phyloP scores from a whole-genome alignment of 2,888 invertebrate species.

The Chloromyia formosa region DNA sequence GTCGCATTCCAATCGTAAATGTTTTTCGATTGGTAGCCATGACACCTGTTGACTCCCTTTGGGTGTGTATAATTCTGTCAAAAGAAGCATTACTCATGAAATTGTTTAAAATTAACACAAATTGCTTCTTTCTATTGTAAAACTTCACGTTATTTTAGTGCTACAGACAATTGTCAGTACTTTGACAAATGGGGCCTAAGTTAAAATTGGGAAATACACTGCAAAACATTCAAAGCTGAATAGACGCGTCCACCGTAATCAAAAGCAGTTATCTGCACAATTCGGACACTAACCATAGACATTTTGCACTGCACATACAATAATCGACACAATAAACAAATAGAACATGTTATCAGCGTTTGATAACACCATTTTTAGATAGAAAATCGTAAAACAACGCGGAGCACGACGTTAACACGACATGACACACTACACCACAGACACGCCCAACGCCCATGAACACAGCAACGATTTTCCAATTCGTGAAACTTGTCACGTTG shows the following conservation, averaged over 20 bases:
- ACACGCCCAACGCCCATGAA: slow-evolving; percentile 29
- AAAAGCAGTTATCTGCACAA: background rate
- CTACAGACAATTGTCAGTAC: too few species aligned
- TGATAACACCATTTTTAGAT: slow-evolving; percentile 11
- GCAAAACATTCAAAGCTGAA: too few species aligned
- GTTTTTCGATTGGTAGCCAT: slow-evolving; percentile 23
- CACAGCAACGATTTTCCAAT: background rate
- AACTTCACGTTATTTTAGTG: too few species aligned
- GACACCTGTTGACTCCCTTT: slow-evolving; percentile 30
- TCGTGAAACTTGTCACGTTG: background rate
- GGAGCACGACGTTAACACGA: background rate
- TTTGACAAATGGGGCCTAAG: too few species aligned
- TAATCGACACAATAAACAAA: background rate
- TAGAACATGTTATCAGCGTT: slow-evolving; percentile 8
- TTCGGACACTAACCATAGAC: slow-evolving; percentile 28
- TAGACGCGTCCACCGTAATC: too few species aligned
- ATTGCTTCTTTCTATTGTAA: too few species aligned
- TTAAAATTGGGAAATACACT: too few species aligned
- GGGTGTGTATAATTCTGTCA: background rate
- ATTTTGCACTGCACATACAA: slow-evolving; percentile 23
- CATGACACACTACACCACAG: slow-evolving; percentile 36
- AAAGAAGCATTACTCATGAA: background rate
- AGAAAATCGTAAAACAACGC: background rate
- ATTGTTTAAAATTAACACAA: too few species aligned
- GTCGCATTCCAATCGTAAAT: background rate